Conservation (phyloP, 2,113 vertebrate species). For the Gracilinanus agilis region DNA sequence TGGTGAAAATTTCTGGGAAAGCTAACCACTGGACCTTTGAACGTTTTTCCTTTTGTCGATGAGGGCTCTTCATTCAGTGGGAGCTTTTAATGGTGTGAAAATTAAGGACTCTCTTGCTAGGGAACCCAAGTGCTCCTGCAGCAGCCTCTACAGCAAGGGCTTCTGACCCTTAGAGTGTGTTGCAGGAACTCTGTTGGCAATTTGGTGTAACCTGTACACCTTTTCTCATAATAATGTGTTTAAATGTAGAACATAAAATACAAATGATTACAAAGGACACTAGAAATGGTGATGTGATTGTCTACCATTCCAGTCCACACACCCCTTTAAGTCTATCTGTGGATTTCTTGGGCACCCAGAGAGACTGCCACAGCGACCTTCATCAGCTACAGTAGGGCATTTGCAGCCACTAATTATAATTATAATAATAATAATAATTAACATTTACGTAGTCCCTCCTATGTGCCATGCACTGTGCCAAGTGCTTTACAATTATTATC, state of each 20-base stretch:
- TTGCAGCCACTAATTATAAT: background rate
- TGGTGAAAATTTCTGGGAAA: background rate
- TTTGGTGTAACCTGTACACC: background rate
- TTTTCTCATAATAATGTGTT: background rate
- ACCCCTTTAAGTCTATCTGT: background rate
- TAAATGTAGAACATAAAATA: background rate
- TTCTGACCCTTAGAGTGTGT: background rate
- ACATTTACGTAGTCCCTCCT: no score
- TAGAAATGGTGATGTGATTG: background rate
- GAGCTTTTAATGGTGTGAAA: background rate
- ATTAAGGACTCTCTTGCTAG: background rate
- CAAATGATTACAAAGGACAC: background rate
- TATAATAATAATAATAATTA: background rate
- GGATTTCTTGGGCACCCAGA: background rate
- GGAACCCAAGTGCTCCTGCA: background rate
- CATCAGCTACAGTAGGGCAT: background rate
- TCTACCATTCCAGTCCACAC: background rate
- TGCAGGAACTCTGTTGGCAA: background rate
- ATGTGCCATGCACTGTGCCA: background rate
- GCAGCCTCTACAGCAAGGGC: background rate
- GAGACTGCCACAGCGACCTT: background rate
- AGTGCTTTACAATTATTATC: background rate
- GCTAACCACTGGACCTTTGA: background rate
- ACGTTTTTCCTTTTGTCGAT: constrained; percentile 2
- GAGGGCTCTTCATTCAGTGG: background rate